A percentile compares a stretch with the other conserved stretches of the same genome.
Conservation (phyloP, 2,113 vertebrate species). For the Labeo rohita region DNA sequence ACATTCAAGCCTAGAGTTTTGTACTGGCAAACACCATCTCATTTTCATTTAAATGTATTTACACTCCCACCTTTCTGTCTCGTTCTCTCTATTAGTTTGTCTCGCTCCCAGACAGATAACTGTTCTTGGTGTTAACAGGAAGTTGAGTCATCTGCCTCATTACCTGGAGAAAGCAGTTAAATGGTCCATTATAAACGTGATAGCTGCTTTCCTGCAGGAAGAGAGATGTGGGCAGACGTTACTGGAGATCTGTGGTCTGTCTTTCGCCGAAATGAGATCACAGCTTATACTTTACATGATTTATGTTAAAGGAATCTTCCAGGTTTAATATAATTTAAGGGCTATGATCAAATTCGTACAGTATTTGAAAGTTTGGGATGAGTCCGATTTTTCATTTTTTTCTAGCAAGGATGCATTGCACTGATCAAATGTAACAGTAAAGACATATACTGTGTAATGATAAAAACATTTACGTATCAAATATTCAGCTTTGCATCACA, state of each 20-base stretch:
- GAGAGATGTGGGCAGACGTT: conserved; percentile 24
- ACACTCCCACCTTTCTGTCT: neutral
- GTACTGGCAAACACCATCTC: neutral
- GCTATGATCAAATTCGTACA: neutral
- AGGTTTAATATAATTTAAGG: neutral
- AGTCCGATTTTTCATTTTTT: too few relatives aligned
- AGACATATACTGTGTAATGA: too few relatives aligned
- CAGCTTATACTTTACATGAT: neutral
- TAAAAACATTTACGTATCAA: too few relatives aligned
- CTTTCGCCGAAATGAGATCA: conserved; percentile 18
- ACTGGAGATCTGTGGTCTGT: conserved; percentile 30
- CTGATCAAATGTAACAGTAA: too few relatives aligned
- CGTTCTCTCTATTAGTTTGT: neutral
- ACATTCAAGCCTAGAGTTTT: neutral
- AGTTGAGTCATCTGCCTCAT: conserved; percentile 37
- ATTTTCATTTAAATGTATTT: neutral
- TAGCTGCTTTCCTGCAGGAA: conserved; percentile 12
- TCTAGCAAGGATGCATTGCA: too few relatives aligned
- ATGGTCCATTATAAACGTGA: conserved; percentile 1
- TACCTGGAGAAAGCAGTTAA: conserved; percentile 38
- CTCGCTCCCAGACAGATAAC: conserved; percentile 3
- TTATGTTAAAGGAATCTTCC: neutral
- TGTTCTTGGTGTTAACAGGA: conserved; percentile 18
- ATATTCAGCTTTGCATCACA: too few relatives aligned
- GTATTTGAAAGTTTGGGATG: too few relatives aligned